phyloP scores from a whole-genome alignment of 2,888 invertebrate genomes.

The Drosophila acutilabella region DNA sequence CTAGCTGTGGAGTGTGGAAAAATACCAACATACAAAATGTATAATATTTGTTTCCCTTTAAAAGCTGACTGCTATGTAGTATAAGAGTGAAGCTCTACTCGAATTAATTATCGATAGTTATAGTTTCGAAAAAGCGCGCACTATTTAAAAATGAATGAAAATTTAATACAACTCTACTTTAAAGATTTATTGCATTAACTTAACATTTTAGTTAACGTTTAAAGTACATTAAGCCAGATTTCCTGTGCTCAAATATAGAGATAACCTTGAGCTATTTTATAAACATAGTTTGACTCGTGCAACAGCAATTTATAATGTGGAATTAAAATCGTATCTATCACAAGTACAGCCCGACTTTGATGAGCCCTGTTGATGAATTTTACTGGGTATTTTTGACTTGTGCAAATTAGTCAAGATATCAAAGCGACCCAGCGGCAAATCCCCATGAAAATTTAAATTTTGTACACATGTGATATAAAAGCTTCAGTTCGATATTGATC shows the following conservation, averaged over 20 bases:
- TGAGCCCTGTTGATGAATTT: conserved; percentile 72
- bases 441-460: conserved; percentile 36
- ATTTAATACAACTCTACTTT: not conserved
- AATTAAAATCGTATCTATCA: conserved; percentile 69
- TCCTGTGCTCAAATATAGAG: not conserved
- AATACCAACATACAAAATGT: not conserved
- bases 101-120: conserved; percentile 21
- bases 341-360: conserved; percentile 54
- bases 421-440: conserved; percentile 38
- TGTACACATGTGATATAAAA: conserved; percentile 61
- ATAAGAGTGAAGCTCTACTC: not conserved
- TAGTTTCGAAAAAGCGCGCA: not conserved
- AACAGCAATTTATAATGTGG: conserved; percentile 40
- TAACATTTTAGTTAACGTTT: too few relatives aligned
- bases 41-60: not conserved
- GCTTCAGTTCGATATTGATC: conserved; percentile 27
- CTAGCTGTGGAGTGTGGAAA: not conserved
- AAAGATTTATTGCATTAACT: too few relatives aligned
- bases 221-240: not conserved
- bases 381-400: conserved; percentile 27
- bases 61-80: not conserved
- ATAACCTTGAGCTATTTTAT: conserved; percentile 13
- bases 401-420: conserved; percentile 63
- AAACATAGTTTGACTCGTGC: conserved; percentile 5
- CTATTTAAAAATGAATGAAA: not conserved